phyloP scores from a whole-genome alignment of 1,140 invertebrate genomes.

The Drosophila nannoptera region DNA sequence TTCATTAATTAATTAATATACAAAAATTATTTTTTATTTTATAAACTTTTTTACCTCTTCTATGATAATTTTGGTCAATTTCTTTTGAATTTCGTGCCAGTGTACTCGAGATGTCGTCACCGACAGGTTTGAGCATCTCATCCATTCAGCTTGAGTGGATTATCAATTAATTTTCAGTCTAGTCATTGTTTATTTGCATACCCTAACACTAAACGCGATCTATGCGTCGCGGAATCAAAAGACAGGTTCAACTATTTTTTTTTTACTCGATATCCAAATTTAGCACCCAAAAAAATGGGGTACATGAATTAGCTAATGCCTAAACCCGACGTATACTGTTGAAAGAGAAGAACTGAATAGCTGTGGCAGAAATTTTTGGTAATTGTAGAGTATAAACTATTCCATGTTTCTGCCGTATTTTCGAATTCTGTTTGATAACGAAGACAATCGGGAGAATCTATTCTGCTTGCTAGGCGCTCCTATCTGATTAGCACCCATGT shows the following conservation, averaged over 20 bases:
- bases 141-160: conserved; percentile 1
- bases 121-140: conserved; percentile 2
- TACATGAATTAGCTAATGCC: too few species aligned
- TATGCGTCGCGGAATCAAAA: background rate
- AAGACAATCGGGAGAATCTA: background rate
- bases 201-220: background rate
- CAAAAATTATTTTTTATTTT: background rate
- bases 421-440: background rate
- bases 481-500: conserved; percentile 23
- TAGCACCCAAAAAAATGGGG: too few species aligned
- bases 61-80: too few species aligned
- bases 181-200: conserved; percentile 16
- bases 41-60: too few species aligned
- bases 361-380: too few species aligned
- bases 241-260: background rate
- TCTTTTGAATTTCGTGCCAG: conserved; percentile 1
- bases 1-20: background rate
- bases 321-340: too few species aligned
- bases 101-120: conserved; percentile 13
- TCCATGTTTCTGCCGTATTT: background rate
- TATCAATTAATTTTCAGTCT: conserved; percentile 16
- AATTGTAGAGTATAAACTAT: background rate
- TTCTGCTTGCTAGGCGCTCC: too few species aligned
- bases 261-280: too few species aligned
- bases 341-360: too few species aligned